Base-by-base conservation (phyloP, 2,888 invertebrate genomes). In the Chrysolina oricalcia region DNA sequence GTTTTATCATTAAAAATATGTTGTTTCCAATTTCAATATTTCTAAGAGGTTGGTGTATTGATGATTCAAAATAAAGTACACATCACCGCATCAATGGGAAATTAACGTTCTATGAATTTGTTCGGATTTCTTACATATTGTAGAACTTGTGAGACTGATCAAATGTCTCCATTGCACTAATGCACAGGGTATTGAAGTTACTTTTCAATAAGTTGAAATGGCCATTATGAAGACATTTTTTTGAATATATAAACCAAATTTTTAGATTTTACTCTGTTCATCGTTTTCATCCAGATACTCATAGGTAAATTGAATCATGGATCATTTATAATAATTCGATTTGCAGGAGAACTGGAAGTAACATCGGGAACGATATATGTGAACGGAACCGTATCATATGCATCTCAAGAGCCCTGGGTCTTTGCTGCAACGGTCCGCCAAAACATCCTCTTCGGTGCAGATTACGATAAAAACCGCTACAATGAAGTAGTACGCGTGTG, bases 361-460 rank as follows among this genome's bases (percentile, higher is more conserved):
- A 88, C 89, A 6, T 84, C 87, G 65, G 96, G 97, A 53, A 89
- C 89, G 13, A 88, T 96, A 21, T 89, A 91, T 70, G 90, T 94
- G 15, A 90, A 91, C 68, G 96, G 93, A 2, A 89, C 86, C 46
- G 74, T 93, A 15, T 93, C 94, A 35, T 97, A 96, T 87, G 94
- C 95, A 0, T 91, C 94, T 80, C 96, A 97, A 88, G 95, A 97
- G 86, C 92, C 97, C 9, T 97, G 97, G 97, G 92, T 95, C 0
- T 95, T 94, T 86, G 93, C 93, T 0, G 92, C 92, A 17, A 93
- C 94, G 0, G 91, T 97, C 0, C 90, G 94, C 67, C 95, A 96
- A 85, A 97, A 97, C 88, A 96, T 97, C 82, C 87, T 95, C n/a
- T 97, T 97, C 87, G 97, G 97, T 0, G 88, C 91, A 79, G 89